Evolutionary conservation across 2,797 vertebrate species (phyloP), one percentile per base, ranked within the genome.

Genomic region (Botia almorhae): DNA sequence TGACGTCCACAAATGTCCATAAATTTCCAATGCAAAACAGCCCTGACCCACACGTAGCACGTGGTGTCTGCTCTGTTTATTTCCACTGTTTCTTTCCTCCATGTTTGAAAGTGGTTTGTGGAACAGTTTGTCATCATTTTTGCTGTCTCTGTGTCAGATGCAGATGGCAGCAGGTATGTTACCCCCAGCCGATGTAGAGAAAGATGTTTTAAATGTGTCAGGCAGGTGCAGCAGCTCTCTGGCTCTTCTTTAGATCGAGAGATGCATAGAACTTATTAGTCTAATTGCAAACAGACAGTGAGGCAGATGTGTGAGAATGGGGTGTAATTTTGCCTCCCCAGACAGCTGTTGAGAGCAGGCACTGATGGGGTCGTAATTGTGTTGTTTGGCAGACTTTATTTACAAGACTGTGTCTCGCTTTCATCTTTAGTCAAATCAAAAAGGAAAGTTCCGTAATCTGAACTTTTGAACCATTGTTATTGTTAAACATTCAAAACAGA

Each of bases 251-350:
- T 29, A 8, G 69, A 72, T 70, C 36, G 26, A 78, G 76, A 61
- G 43, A 78, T 23, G 58, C 26, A 50, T 70, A 39, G 61, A 61
- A 64, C 69, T 74, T 69, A 85, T 85, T 72, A 64, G 51, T 11
- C 50, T 83, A 78, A 85, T 81, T 80, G 78, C 74, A 65, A 83
- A 65, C 81, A 83, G 75, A 81, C 74, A 74, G 33, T 39, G 56
- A 76, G 72, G 71, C 78, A 79, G 81, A 78, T 81, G 78, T 69
- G 73, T 61, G n/a, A 70, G 51, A 78, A 76, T 14, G 14, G 71
- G 23, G 77, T 13, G 53, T 75, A 53, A 81, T 73, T 82, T 78
- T 70, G 81, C 74, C 74, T 78, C n/a, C 23, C 78, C 69, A 76
- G 78, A 74, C 75, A 79, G 72, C 65, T 81, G 78, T 69, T 76